Base-by-base conservation (phyloP, 2,888 invertebrate species). In the Monochamus alternatus region DNA sequence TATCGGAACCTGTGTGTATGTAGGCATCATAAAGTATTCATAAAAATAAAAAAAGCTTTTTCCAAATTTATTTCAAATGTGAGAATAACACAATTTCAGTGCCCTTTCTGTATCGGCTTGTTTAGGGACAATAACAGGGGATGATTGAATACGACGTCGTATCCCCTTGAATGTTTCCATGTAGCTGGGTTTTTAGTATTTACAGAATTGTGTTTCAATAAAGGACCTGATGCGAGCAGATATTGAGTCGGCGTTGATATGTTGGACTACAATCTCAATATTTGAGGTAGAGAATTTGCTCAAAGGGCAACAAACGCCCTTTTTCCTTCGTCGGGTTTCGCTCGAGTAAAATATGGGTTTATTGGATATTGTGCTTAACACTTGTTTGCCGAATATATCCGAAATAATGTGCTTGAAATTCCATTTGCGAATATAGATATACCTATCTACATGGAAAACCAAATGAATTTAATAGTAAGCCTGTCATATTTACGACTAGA, bases 171-270 rank as follows among this genome's bases (percentile, higher is more conserved):
- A 22, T 38, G 30, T 22, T 64, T 47, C 31, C 31, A n/a, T 64
- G 31, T 64, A 64, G 47, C 47, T 30, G 47, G 64, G 64, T 47
- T 64, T 64, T 64, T 47, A 22, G 47, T 64, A 31, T 64, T 64
- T 64, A 22, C 47, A 22, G 64, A 64, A 62, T 47, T 47, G 64
- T 64, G 64, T 64, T 64, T 64, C 47, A 64, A 64, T 64, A 64
- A 22, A 64, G 30, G 44, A 64, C 22, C 38, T 51, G 47, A 64
- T 64, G 64, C 64, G 64, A 51, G 47, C 64, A 64, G 64, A 64
- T 64, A 64, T 30, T 47, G 64, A 64, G 64, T 44, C 31, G 64
- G 64, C 64, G 64, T 64, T 64, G 64, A 64, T 64, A 64, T 64
- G 64, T 64, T 47, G 64, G 64, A 44, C 64, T 64, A 51, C 64